Percentiles rank a stretch among this genome's conserved stretches.
Conservation (phyloP, 1,140 invertebrate species). For the Drosophila melanica region DNA sequence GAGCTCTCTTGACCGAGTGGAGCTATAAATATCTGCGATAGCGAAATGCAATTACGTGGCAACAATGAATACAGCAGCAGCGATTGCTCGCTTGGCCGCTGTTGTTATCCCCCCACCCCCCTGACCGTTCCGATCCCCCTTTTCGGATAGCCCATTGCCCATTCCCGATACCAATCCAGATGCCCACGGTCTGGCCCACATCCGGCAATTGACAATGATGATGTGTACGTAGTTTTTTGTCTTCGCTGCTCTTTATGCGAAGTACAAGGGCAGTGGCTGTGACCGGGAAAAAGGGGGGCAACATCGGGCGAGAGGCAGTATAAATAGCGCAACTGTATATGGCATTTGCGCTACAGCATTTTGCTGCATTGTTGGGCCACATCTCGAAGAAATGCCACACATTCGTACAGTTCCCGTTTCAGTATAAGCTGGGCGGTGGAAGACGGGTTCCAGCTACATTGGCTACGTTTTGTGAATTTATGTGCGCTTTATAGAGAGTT, state of each 20-base stretch:
- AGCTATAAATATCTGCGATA: slow-evolving; percentile 82
- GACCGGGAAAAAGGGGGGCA: slow-evolving; percentile 4
- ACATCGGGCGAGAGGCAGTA: background rate
- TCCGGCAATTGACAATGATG: slow-evolving; percentile 82
- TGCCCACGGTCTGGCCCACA: slow-evolving; percentile 46
- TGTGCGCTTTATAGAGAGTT: slow-evolving; percentile 65
- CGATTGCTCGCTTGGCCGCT: slow-evolving; percentile 67
- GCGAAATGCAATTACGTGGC: slow-evolving; percentile 82
- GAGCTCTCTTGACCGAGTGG: slow-evolving; percentile 77
- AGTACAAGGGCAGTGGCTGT: slow-evolving; percentile 9
- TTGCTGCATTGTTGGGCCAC: slow-evolving; percentile 66
- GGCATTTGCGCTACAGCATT: slow-evolving; percentile 72
- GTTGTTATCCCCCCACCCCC: slow-evolving; percentile 19
- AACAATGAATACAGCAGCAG: slow-evolving; percentile 81
- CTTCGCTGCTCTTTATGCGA: slow-evolving; percentile 57
- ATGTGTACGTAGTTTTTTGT: slow-evolving; percentile 80
- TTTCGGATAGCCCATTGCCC: background rate
- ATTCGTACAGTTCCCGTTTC: slow-evolving; percentile 21
- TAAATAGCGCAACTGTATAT: slow-evolving; percentile 31
- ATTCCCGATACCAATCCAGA: slow-evolving; percentile 8
- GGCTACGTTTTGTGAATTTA: slow-evolving; percentile 71
- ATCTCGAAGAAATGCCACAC: slow-evolving; percentile 56
- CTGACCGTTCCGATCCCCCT: background rate
- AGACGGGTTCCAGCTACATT: slow-evolving; percentile 22
- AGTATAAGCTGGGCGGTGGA: background rate